A percentile compares a stretch with the other conserved stretches of the same genome.
phyloP scores from a whole-genome alignment of 1,140 invertebrate species.

The Papilio polytes region DNA sequence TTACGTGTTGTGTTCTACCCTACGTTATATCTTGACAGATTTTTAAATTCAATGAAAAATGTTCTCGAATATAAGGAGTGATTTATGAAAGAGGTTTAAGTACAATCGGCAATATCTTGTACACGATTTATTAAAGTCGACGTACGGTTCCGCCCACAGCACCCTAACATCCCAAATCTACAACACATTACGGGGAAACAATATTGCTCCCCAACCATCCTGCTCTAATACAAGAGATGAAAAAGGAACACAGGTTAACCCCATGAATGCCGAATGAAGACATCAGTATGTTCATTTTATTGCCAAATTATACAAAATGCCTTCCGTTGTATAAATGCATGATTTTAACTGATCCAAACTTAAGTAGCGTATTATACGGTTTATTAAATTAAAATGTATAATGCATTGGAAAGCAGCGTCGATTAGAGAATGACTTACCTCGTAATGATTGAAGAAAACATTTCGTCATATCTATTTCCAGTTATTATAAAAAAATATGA shows the following conservation, averaged over 20 bases:
- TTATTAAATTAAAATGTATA: conserved; percentile 20
- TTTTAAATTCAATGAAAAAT: conserved; percentile 27
- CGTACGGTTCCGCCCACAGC: conserved; percentile 70
- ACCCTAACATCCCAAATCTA: conserved; percentile 64
- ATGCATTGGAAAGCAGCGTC: background rate
- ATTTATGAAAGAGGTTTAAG: conserved; percentile 22
- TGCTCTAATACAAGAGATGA: conserved; percentile 35
- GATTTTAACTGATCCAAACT: conserved; percentile 13
- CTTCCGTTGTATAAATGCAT: conserved; percentile 41
- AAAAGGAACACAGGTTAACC: conserved; percentile 44
- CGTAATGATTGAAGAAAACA: background rate
- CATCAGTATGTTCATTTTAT: conserved; percentile 61
- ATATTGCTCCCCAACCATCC: conserved; percentile 53
- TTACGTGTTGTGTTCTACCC: background rate
- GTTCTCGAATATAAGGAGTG: conserved; percentile 14
- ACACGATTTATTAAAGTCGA: conserved; percentile 75
- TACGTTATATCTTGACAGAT: background rate
- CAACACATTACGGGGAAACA: conserved; percentile 51
- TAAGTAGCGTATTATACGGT: conserved; percentile 3
- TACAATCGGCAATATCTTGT: conserved; percentile 54
- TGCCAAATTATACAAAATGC: conserved; percentile 61
- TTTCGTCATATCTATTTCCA: background rate
- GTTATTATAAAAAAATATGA: too few species aligned
- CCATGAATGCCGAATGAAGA: conserved; percentile 50
- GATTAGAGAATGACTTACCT: background rate